Evolutionary conservation across 92 coral and sea anemone genomes (phyloP), one percentile per base, ranked within the genome.

Genomic region (Porites divaricata): DNA sequence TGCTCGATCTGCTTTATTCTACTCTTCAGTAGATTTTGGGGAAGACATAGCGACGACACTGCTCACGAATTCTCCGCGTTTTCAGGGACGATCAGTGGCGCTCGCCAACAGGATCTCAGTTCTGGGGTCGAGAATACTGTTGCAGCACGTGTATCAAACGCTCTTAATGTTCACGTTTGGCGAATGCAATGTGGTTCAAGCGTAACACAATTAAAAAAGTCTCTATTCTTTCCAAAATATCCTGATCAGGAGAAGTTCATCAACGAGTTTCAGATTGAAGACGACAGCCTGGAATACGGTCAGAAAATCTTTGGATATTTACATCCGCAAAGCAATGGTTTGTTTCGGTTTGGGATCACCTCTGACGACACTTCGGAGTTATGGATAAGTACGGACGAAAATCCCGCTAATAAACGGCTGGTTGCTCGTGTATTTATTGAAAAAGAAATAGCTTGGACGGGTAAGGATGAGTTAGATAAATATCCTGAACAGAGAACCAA

Each of bases 311-410:
- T 25, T 74, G 78, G 78, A 41, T 56, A 52, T n/a, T 5, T 74
- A 4, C 63, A 54, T 9, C 64, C 78, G 15, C 65, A n/a, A 15
- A 5, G 9, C 1, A 54, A 49, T 45, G 78, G 63, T 35, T 24
- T 15, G 8, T 74, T 6, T 35, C 63, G 49, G 19, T 74, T 74
- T 25, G 78, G 65, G 21, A 74, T 74, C 15, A 49, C 78, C 9
- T 74, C 78, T 24, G 78, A 74, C 19, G 78, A 74, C 22, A 35
- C 25, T 15, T 74, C 78, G 2, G 78, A 74, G 78, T 74, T 74
- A 8, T 74, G 78, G 78, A 41, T 74, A 17, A 74, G 78, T 74
- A 61, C 48, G 4, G 54, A 41, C 35, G 63, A 74, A 52, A 45
- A 74, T 74, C 50, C 50, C 1, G 10, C 24, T 1, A 35, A 74